Evolutionary conservation across 1,140 invertebrate genomes (phyloP), one percentile per base, ranked within the genome.

Genomic region (Calephelis nemesis): DNA sequence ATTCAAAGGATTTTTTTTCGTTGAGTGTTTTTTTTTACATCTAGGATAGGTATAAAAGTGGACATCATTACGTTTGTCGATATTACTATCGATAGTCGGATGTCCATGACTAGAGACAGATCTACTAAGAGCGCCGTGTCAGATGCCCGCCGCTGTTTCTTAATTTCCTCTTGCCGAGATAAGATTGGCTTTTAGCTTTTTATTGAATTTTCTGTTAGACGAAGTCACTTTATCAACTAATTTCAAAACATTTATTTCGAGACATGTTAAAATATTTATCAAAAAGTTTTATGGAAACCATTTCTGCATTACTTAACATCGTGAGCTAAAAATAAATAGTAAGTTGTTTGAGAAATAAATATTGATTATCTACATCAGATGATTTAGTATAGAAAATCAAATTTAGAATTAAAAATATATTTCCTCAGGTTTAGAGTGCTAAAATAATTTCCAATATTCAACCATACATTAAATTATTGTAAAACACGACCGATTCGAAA

Each of bases 161-260:
- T 91, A 91, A 91, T 91, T 91, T 91, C 89, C 89, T 91, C 83
- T 85, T 73, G 72, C 74, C 67, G 76, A 89, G 89, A 91, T 91
- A 91, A 91, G 88, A 90, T 90, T 90, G 88, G 88, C 89, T 91
- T 91, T 91, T 88, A 90, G 87, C 82, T 89, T 91, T 91, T 91
- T 91, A 91, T 91, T 91, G 89, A 91, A 89, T 91, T 91, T 89
- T 87, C 87, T 88, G 77, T 85, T 81, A 85, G 77, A 83, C 77
- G 80, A 74, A 77, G 72, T 58, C 82, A 84, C 83, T 85, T 90
- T 83, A 85, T 54, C 78, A 83, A 81, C 77, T 82, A 74, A 74
- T 74, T 74, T 67, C 69, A 66, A 71, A 68, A 70, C 69, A 67
- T 69, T 77, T 76, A 73, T 54, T 73, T 70, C 50, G 45, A 58